A percentile compares a stretch with the other conserved stretches of the same genome.
phyloP scores from a whole-genome alignment of 2,797 vertebrate genomes.

The Heteromormyrus szaboi region DNA sequence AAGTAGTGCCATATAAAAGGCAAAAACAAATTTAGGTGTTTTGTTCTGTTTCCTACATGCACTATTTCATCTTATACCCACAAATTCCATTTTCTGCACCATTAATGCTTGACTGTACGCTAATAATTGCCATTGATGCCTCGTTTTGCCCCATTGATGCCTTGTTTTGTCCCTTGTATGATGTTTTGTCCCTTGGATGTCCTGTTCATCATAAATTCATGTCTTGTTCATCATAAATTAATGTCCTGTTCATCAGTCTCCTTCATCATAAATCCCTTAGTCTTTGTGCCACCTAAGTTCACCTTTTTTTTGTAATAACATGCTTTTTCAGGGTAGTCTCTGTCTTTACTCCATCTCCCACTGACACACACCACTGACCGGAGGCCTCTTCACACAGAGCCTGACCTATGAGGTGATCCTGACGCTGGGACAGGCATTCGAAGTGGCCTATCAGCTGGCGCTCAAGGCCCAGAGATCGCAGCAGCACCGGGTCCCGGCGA shows the following conservation, averaged over 20 bases:
- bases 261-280: neutral
- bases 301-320: neutral
- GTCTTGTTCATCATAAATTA: neutral
- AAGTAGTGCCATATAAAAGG: neutral
- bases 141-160: neutral
- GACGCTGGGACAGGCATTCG: conserved; percentile 92
- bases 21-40: neutral
- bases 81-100: neutral
- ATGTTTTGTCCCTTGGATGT: neutral
- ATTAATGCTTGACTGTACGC: neutral
- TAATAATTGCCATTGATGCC: neutral
- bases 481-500: conserved; percentile 54
- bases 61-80: neutral
- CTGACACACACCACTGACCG: neutral
- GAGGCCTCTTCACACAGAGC: conserved; percentile 62
- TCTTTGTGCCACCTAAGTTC: neutral
- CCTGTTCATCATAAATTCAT: neutral
- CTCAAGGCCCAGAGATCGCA: conserved; percentile 88
- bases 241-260: neutral
- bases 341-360: no score
- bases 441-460: conserved; percentile 96
- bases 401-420: conserved; percentile 97
- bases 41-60: neutral
- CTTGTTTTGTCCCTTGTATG: neutral
- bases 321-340: neutral